Evolutionary conservation across 2,113 vertebrate species (phyloP).

Genomic region (Lichenostomus cassidix): DNA sequence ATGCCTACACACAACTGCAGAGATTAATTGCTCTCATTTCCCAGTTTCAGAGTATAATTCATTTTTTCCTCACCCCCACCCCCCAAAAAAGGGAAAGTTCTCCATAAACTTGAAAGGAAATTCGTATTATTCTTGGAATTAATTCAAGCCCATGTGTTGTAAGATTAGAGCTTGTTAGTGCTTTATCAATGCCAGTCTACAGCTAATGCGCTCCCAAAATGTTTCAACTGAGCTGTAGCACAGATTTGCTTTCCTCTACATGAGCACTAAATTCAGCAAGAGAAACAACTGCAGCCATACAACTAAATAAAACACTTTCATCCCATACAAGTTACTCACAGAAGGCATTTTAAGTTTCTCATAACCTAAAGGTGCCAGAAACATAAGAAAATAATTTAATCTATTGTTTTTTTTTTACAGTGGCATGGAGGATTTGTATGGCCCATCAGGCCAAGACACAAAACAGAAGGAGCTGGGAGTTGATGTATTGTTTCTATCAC

Average conservation of each 20-base stretch:
- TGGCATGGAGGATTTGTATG: background rate
- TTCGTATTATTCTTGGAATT: background rate
- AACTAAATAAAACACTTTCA: background rate
- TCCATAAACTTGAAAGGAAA: background rate
- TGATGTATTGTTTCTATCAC: rapidly evolving
- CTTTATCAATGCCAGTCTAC: background rate
- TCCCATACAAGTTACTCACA: background rate
- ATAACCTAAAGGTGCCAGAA: background rate
- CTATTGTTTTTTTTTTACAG: rapidly evolving
- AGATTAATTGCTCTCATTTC: conserved; percentile 60
- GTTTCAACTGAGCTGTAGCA: background rate
- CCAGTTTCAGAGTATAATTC: background rate
- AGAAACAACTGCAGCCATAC: background rate
- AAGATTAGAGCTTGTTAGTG: background rate
- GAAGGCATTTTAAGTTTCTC: background rate
- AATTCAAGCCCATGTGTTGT: background rate
- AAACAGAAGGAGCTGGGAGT: background rate
- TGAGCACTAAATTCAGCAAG: background rate
- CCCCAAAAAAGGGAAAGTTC: background rate
- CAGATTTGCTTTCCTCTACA: background rate
- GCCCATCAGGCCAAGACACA: background rate
- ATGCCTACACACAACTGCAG: conserved; percentile 29
- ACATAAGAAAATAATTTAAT: background rate
- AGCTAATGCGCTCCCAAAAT: background rate
- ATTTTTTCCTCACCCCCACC: background rate